Base-by-base conservation (phyloP, 2,888 invertebrate genomes). In the Helobdella robusta region DNA sequence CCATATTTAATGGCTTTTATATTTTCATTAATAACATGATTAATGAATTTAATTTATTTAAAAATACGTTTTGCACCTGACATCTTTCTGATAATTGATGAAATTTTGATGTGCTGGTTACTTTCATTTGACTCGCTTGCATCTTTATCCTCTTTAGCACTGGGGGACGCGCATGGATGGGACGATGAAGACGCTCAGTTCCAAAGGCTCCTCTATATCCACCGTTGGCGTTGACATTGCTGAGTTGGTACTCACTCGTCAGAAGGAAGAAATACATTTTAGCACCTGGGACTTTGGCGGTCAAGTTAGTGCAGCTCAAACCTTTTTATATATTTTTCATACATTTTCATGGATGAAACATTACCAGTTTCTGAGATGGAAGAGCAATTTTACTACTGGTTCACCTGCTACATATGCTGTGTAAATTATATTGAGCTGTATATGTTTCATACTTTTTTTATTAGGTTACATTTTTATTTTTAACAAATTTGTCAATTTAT, bases 281-380 rank as follows among this genome's bases (percentile, higher is more conserved):
- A 72, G 94, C 64, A 97, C 97, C 0, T 98, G 97, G 97, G 98
- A 98, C 80, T 98, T 98, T 80, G 95, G 95, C 3, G 97, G 97
- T 0, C 97, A 95, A 81, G 81, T 81, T 35, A 48, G 34, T 2
- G 30, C 2, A 52, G 25, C 25, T 48, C 20, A 6, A 23, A 18
- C 40, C 40, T 48, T 18, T 48, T n/a, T n/a, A n/a, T n/a, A n/a
- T n/a, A n/a, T n/a, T n/a, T n/a, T n/a, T n/a, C n/a, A n/a, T n/a
- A n/a, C n/a, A n/a, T n/a, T n/a, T n/a, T n/a, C n/a, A n/a, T n/a
- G n/a, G n/a, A n/a, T n/a, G n/a, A n/a, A n/a, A n/a, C n/a, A n/a
- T n/a, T n/a, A n/a, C n/a, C n/a, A n/a, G n/a, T n/a, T n/a, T n/a
- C n/a, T n/a, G n/a, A n/a, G n/a, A n/a, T n/a, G n/a, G n/a, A n/a